Evolutionary conservation across 1,140 invertebrate species (phyloP).

Genomic region (Pseudomyrmex dendroicus): DNA sequence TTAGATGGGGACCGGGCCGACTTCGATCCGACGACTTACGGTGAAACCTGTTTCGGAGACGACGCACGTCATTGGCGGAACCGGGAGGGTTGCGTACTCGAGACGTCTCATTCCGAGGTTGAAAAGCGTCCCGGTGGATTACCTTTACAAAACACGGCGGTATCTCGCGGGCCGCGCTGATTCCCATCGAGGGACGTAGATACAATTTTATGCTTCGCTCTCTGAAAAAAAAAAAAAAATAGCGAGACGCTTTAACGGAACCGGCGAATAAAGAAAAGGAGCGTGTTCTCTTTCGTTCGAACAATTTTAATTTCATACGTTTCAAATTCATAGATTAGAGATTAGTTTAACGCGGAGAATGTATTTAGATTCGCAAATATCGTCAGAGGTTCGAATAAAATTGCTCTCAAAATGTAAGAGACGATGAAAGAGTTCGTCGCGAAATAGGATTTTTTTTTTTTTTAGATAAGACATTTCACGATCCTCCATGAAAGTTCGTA

Average conservation of each 20-base stretch:
- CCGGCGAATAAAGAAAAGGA: neutral
- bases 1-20: conserved; percentile 29
- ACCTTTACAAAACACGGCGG: conserved; percentile 70
- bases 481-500: neutral
- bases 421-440: neutral
- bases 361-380: conserved; percentile 64
- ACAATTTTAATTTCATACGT: conserved; percentile 20
- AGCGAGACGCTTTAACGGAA: conserved; percentile 18
- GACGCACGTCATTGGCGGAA: conserved; percentile 24
- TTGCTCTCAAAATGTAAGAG: neutral
- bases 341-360: conserved; percentile 61
- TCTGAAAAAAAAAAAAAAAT: conserved; percentile 50
- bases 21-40: conserved; percentile 19
- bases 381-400: neutral
- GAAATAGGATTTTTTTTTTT: conserved; percentile 12
- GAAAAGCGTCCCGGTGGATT: conserved; percentile 70
- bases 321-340: conserved; percentile 35
- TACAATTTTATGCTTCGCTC: conserved; percentile 67
- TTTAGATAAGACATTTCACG: conserved; percentile 12
- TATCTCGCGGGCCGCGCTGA: conserved; percentile 54
- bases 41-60: neutral
- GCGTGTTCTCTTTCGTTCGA: conserved; percentile 40
- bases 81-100: conserved; percentile 42
- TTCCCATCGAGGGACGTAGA: conserved; percentile 48
- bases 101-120: conserved; percentile 71